Percentiles rank a stretch among this genome's conserved stretches.
Evolutionary conservation across 2,797 vertebrate species (phyloP).

Genomic region (Menidia menidia): DNA sequence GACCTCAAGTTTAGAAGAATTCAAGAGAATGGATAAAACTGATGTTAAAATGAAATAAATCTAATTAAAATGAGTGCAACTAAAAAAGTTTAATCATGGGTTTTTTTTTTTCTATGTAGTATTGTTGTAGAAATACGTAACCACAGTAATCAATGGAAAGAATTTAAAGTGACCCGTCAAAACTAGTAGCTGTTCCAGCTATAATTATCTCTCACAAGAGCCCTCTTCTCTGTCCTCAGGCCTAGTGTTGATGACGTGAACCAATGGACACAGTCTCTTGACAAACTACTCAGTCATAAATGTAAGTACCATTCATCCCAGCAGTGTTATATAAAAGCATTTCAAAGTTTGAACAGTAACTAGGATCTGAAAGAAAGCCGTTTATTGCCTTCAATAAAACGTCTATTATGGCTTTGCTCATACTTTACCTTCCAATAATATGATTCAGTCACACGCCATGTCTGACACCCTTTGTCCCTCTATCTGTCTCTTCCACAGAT

Average conservation of each 20-base stretch:
- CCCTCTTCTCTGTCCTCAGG: slow-evolving; percentile 60
- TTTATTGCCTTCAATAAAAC: slow-evolving; percentile 54
- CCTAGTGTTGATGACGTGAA: slow-evolving; percentile 76
- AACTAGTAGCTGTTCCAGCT: not conserved
- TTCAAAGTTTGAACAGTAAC: slow-evolving; percentile 50
- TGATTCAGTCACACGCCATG: not conserved
- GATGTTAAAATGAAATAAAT: not conserved
- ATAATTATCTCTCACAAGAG: slow-evolving; percentile 5
- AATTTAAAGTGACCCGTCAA: not conserved
- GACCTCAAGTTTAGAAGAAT: too few relatives aligned
- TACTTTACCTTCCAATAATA: slow-evolving; percentile 20
- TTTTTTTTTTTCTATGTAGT: not conserved
- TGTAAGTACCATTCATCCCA: slow-evolving; percentile 66
- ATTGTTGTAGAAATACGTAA: not conserved
- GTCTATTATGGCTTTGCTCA: slow-evolving; percentile 21
- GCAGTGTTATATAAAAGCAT: slow-evolving; percentile 32
- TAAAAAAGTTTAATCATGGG: not conserved
- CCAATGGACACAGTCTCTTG: slow-evolving; percentile 81
- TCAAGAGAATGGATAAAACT: not conserved
- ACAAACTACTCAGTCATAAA: slow-evolving; percentile 80
- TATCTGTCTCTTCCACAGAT: slow-evolving; percentile 75
- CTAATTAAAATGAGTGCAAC: not conserved
- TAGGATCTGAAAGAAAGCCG: slow-evolving; percentile 2
- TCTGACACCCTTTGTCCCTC: not conserved
- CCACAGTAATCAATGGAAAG: not conserved